Conservation (phyloP, 1,140 invertebrate genomes). For the Holcopasites calliopsidis region DNA sequence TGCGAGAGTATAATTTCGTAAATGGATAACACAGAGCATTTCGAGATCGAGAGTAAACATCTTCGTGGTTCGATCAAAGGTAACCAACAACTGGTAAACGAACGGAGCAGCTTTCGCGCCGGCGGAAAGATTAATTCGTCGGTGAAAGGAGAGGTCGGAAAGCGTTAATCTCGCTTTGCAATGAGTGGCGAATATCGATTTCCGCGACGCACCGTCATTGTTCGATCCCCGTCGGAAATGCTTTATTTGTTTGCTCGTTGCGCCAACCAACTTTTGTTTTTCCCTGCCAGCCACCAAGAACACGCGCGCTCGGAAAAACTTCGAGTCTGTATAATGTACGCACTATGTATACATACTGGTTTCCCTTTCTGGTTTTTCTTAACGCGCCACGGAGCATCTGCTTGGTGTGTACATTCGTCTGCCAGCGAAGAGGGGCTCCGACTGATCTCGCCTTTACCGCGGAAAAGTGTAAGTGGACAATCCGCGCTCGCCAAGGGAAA, state of each 20-base stretch:
- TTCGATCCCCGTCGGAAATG: slow-evolving; percentile 30
- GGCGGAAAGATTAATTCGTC: not conserved
- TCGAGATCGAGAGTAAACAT: slow-evolving; percentile 42
- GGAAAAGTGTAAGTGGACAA: no score
- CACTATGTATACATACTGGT: slow-evolving; percentile 18
- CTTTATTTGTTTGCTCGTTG: slow-evolving; percentile 40
- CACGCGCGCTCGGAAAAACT: no score
- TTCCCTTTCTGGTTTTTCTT: slow-evolving; percentile 5
- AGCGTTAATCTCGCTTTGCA: slow-evolving; percentile 34
- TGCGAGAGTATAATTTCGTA: no score
- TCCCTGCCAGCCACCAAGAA: slow-evolving; percentile 5
- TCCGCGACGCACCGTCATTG: slow-evolving; percentile 5
- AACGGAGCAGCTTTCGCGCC: not conserved
- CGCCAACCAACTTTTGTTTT: slow-evolving; percentile 20
- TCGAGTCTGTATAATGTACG: no score
- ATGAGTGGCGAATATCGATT: slow-evolving; percentile 24
- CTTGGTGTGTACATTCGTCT: no score
- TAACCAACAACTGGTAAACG: slow-evolving; percentile 42
- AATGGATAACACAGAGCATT: slow-evolving; percentile 4
- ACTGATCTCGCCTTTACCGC: not conserved
- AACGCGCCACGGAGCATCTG: not conserved
- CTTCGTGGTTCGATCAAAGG: slow-evolving; percentile 13
- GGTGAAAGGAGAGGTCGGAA: not conserved
- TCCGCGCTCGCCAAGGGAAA: no score
- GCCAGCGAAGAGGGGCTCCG: not conserved